Evolutionary conservation across 2,797 vertebrate species (phyloP).

Genomic region (Oophaga sylvatica): DNA sequence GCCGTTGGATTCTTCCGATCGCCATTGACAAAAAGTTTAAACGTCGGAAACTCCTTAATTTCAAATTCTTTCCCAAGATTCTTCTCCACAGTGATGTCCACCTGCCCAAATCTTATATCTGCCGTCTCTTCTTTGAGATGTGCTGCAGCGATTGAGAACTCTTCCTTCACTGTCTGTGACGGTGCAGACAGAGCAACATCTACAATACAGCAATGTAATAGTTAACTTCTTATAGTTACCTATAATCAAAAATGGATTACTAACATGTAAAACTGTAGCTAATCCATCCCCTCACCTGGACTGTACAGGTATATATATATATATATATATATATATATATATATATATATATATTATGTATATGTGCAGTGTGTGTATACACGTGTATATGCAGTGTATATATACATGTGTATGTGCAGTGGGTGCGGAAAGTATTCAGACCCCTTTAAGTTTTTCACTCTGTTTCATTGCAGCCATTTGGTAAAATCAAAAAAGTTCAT

Average conservation of each 20-base stretch:
- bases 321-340: too few relatives aligned
- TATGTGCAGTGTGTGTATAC: too few relatives aligned
- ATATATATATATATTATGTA: too few relatives aligned
- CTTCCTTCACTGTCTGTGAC: conserved; percentile 75
- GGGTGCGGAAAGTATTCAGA: too few relatives aligned
- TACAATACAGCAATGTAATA: conserved; percentile 63
- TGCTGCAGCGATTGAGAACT: conserved; percentile 79
- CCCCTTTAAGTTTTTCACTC: too few relatives aligned
- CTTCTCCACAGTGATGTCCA: conserved; percentile 81
- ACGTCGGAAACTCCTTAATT: conserved; percentile 70
- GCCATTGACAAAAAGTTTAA: conserved; percentile 85
- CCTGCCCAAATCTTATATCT: conserved; percentile 79
- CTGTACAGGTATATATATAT: too few relatives aligned
- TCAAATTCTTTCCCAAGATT: conserved; percentile 81
- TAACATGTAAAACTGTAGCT: background rate
- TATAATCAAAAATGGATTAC: background rate
- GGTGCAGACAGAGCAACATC: conserved; percentile 76
- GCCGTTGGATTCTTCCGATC: conserved; percentile 78
- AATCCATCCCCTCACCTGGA: too few relatives aligned
- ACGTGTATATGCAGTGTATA: too few relatives aligned
- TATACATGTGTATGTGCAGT: too few relatives aligned
- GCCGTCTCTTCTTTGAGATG: conserved; percentile 78
- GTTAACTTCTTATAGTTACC: background rate
- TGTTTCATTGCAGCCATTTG: too few relatives aligned
- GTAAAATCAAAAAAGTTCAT: too few relatives aligned